Evolutionary conservation across 2,113 vertebrate species (phyloP).

Genomic region (Atrichornis clamosus): DNA sequence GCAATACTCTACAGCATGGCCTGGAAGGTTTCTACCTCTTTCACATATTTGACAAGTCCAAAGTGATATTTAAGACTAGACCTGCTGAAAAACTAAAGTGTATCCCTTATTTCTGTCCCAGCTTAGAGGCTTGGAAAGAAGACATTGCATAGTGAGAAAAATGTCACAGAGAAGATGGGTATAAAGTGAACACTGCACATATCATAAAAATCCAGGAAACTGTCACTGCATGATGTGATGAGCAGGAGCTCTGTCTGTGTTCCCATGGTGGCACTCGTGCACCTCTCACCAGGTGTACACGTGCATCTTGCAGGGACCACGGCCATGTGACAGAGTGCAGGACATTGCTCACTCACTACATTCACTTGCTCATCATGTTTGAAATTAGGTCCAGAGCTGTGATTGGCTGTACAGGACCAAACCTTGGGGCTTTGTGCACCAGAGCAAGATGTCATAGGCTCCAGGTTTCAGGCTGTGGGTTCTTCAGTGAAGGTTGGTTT

Average conservation of each 20-base stretch:
- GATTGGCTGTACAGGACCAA: neutral
- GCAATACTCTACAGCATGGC: neutral
- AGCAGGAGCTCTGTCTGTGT: neutral
- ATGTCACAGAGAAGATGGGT: neutral
- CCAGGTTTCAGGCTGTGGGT: neutral
- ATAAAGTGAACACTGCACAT: neutral
- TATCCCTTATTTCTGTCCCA: neutral
- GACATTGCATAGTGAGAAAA: neutral
- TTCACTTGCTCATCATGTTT: rapidly evolving
- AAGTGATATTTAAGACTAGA: neutral
- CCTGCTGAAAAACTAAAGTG: neutral
- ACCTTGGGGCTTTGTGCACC: neutral
- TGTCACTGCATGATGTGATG: neutral
- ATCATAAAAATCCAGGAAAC: neutral
- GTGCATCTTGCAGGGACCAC: neutral
- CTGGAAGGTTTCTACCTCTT: neutral
- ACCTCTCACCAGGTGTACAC: neutral
- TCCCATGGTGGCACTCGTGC: neutral
- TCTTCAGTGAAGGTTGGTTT: neutral
- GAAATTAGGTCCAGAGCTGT: neutral
- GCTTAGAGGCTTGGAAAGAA: neutral
- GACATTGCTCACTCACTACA: neutral
- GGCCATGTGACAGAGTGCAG: rapidly evolving
- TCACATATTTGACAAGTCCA: neutral
- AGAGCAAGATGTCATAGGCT: neutral